Base-by-base conservation (phyloP, 2,888 invertebrate genomes). In the Protonemura montana region DNA sequence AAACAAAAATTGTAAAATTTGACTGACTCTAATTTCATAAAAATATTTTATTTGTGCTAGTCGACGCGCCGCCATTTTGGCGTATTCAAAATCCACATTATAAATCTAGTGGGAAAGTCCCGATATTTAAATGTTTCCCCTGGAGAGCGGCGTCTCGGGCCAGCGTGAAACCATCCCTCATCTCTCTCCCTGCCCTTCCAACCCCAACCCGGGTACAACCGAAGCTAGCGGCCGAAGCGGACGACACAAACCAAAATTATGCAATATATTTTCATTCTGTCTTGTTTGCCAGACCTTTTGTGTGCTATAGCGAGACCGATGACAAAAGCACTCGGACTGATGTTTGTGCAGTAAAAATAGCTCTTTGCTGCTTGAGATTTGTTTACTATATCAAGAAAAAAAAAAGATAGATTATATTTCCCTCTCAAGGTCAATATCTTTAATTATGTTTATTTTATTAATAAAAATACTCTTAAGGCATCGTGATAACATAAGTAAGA, bases 261-360 rank as follows among this genome's bases (percentile, higher is more conserved):
- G 86, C 86, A 86, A 86, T 86, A 86, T 86, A 84, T 86, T 86
- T 78, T 78, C 84, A 86, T 77, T 86, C 76, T 83, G 78, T 83
- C 83, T 30, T 29, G 42, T 28, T 76, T 82, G 35, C 86, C 76
- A 26, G 82, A 42, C 82, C 82, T 42, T 83, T n/a, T 42, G 3
- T 42, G 3, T 42, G 82, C 26, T 42, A 83, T 41, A 83, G 82
- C 82, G 21, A 25, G 82, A 6, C 42, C 26, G 42, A 83, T 83
- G 30, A 26, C 13, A 83, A 42, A 83, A 83, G 59, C 59, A 21
- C 59, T 59, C 21, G 59, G 59, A 59, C 59, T 59, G 3, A 13
- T 59, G 59, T 59, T 59, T 59, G 59, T 59, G 16, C 59, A 2
- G 59, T 21, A 7, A 59, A 59, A 16, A 59, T 21, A 59, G 59